Evolutionary conservation across 1,140 invertebrate species (phyloP).

Genomic region (Holotrichia oblita): DNA sequence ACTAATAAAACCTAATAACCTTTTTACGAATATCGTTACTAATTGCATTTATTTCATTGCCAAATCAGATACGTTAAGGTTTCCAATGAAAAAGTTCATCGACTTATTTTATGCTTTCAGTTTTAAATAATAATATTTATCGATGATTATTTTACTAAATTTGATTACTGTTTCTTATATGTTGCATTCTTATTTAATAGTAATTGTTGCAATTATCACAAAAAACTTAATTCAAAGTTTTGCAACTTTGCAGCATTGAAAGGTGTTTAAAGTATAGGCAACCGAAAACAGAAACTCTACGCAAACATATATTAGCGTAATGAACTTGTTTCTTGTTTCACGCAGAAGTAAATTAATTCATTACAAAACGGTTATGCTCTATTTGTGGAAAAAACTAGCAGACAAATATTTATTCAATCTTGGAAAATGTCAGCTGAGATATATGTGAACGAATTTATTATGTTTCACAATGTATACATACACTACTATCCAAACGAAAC

Average conservation of each 20-base stretch:
- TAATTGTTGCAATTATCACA: not conserved
- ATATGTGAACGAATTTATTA: not conserved
- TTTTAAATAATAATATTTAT: too few species aligned
- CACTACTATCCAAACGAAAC: too few species aligned
- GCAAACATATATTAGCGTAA: not conserved
- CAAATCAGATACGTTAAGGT: not conserved
- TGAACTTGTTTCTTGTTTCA: conserved; percentile 25
- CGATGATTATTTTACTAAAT: too few species aligned
- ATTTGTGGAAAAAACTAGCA: conserved; percentile 16
- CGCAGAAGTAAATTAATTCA: conserved; percentile 1
- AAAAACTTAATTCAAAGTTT: not conserved
- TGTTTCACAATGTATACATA: not conserved
- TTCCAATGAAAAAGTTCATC: too few species aligned
- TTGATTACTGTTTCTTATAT: not conserved
- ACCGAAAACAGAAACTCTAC: not conserved
- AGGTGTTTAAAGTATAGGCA: not conserved
- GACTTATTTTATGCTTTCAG: too few species aligned
- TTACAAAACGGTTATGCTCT: conserved; percentile 33
- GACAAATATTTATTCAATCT: not conserved
- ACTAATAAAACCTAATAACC: not conserved
- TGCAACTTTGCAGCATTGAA: not conserved
- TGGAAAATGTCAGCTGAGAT: not conserved
- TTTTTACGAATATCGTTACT: not conserved
- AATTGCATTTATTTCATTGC: not conserved
- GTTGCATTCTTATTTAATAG: not conserved